Evolutionary conservation across 53 echinoderm and acorn worm species (phyloP).

Genomic region (Actinopyga echinites): DNA sequence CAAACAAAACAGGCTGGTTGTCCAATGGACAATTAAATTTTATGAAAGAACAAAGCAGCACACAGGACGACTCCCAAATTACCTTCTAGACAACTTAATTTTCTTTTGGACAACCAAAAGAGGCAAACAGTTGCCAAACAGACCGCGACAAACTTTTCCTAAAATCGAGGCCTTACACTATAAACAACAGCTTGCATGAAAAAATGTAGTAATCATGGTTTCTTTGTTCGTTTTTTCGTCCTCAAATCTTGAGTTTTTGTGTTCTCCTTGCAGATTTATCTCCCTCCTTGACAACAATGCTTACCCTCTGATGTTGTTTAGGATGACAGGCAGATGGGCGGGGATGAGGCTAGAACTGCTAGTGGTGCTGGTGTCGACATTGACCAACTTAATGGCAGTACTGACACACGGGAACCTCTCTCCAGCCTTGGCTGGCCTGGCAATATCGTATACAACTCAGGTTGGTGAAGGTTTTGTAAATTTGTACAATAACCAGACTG

Average conservation of each 20-base stretch:
- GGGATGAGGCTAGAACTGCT: conserved; percentile 78
- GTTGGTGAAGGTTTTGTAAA: conserved; percentile 44
- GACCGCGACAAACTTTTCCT: too few relatives aligned
- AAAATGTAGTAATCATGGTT: background rate
- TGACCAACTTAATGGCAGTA: conserved; percentile 63
- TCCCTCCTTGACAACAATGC: conserved; percentile 80
- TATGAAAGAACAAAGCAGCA: too few relatives aligned
- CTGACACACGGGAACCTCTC: conserved; percentile 67
- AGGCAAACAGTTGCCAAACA: too few relatives aligned
- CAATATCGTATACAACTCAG: conserved; percentile 81
- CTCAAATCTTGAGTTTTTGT: background rate
- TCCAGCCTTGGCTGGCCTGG: conserved; percentile 78
- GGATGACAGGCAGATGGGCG: conserved; percentile 83
- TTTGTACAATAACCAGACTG: too few relatives aligned
- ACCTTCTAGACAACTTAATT: too few relatives aligned
- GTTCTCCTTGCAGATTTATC: conserved; percentile 57
- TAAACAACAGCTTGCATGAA: too few relatives aligned
- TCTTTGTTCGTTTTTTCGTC: background rate
- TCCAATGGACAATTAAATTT: too few relatives aligned
- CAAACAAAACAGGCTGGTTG: too few relatives aligned
- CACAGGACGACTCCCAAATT: too few relatives aligned
- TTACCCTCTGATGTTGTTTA: conserved; percentile 76
- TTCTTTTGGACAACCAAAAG: too few relatives aligned
- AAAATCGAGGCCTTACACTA: too few relatives aligned
- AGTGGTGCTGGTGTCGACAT: conserved; percentile 54